Base-by-base conservation (phyloP, 2,888 invertebrate species). In the Cacoxenus indagator region DNA sequence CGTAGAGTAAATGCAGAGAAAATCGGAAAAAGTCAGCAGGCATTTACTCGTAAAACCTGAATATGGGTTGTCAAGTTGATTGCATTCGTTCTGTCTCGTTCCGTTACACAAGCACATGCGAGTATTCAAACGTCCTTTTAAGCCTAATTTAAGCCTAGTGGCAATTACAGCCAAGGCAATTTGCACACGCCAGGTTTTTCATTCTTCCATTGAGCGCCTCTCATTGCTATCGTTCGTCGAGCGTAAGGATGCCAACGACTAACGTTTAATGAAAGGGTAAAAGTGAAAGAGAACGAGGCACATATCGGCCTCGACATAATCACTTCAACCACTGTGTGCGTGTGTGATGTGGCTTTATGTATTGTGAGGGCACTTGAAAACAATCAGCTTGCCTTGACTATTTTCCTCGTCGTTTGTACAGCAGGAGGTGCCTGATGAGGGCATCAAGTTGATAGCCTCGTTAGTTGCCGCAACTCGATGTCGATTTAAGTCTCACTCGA, bases 381-480 rank as follows among this genome's bases (percentile, higher is more conserved):
- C 81, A 82, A 82, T 78, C 76, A 76, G 81, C 83, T 79, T 79
- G 82, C 76, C 73, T 78, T 74, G 76, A 70, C 70, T 31, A 73
- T 74, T 70, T 69, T 45, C 51, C 64, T 57, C 22, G 8, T 6
- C 27, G 14, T 27, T 9, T 26, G 9, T 59, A n/a, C 31, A 9
- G 4, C 31, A 31, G 59, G 59, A 59, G 29, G 31, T 31, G 17
- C 6, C 17, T 51, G n/a, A 51, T 64, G 51, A 43, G 29, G 75
- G 78, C 76, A 81, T 79, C 79, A 79, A 74, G 82, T 74, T 79
- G 82, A 81, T 81, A 80, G 80, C 82, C 80, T 79, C 81, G 83
- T 81, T 81, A 81, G 81, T 70, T 81, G 72, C 64, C 78, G 80
- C 82, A 62, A 22, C 45, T 62, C 43, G 24, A 62, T 29, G 24